Evolutionary conservation across 2,113 vertebrate species (phyloP).

Genomic region (Corythoichthys haematopterus): DNA sequence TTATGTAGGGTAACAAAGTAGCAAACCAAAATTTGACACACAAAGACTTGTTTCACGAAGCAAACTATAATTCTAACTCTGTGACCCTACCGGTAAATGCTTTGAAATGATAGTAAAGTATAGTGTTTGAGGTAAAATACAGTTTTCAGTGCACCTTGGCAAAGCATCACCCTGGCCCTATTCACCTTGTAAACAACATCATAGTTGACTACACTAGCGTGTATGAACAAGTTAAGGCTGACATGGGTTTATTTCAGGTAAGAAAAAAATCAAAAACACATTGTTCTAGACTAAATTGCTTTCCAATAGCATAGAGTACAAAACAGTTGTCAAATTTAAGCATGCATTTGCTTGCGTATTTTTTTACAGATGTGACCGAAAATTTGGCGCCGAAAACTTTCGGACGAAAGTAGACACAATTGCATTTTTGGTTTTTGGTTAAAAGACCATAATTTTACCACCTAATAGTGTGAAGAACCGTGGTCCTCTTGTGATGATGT

Average conservation of each 20-base stretch:
- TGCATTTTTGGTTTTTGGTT: too few relatives aligned
- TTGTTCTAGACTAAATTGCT: not conserved
- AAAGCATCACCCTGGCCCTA: not conserved
- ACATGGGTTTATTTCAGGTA: not conserved
- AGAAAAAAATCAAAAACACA: not conserved
- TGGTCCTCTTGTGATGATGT: too few relatives aligned
- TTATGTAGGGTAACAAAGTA: not conserved
- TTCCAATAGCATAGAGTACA: not conserved
- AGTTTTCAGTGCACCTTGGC: not conserved
- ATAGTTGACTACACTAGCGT: not conserved
- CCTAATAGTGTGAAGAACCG: too few relatives aligned
- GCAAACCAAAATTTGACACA: not conserved
- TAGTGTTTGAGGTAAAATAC: not conserved
- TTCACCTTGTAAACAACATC: not conserved
- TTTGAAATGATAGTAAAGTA: not conserved
- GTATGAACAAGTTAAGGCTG: not conserved
- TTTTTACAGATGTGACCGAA: too few relatives aligned
- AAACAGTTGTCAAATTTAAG: not conserved
- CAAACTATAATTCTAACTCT: not conserved
- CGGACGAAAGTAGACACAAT: too few relatives aligned
- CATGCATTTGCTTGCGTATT: not conserved
- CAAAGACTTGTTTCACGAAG: not conserved
- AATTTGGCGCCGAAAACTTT: too few relatives aligned
- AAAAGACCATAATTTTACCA: too few relatives aligned
- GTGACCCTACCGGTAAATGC: not conserved